These are phyloP conservation scores for Leptinotarsa texana DNA, from an alignment of 1,140 invertebrate species.

Conservation along the genomic window DNA sequence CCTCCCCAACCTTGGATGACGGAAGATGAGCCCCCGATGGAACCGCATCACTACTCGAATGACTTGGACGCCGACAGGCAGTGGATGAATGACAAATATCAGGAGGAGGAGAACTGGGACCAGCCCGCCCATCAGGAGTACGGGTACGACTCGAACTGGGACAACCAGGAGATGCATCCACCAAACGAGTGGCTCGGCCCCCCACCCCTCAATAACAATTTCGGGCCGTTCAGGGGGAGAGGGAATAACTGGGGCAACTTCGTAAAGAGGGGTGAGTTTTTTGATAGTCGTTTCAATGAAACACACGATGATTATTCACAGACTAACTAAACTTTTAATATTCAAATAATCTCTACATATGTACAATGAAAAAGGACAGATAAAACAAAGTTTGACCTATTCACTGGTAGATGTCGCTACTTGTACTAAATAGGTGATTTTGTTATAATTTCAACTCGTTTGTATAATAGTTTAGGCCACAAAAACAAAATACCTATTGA, in stretches of 20 bases:
- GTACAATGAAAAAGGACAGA: too few species aligned
- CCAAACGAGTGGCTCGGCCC: slow-evolving; percentile 9
- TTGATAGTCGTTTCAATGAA: background rate
- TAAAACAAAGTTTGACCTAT: too few species aligned
- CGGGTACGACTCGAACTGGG: background rate
- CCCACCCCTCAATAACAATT: background rate
- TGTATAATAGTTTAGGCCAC: too few species aligned
- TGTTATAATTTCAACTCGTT: too few species aligned
- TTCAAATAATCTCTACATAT: too few species aligned
- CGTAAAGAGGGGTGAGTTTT: slow-evolving; percentile 11
- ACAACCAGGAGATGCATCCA: background rate
- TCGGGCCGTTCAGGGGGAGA: slow-evolving; percentile 26
- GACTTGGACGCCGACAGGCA: background rate
- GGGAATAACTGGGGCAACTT: slow-evolving; percentile 21
- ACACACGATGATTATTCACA: too few species aligned
- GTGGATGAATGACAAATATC: slow-evolving; percentile 23
- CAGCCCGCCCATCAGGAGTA: too few species aligned
- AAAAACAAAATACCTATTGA: too few species aligned
- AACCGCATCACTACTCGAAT: background rate
- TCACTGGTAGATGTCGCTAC: too few species aligned
- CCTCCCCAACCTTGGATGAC: slow-evolving; percentile 6
- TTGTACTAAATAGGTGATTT: too few species aligned
- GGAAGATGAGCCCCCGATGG: slow-evolving; percentile 20
- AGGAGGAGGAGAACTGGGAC: slow-evolving; percentile 19
- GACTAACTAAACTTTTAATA: too few species aligned